Percentiles rank a stretch among this genome's conserved stretches.
Evolutionary conservation across 2,113 vertebrate genomes (phyloP).

Genomic region (Dromas ardeola): DNA sequence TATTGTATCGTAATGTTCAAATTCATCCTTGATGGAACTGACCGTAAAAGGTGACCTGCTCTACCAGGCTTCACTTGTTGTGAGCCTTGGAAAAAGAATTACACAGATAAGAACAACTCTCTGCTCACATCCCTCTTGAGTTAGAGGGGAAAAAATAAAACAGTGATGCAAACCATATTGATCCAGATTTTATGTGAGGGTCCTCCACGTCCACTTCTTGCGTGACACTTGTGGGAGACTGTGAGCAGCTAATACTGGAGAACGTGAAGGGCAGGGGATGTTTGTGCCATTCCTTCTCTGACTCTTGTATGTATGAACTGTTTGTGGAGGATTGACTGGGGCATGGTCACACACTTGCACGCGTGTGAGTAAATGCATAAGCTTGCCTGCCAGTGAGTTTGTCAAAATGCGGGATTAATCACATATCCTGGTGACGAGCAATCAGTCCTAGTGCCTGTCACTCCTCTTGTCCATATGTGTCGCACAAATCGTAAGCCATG

Average conservation of each 20-base stretch:
- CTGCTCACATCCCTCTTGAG: not conserved
- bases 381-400: not conserved
- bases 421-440: accelerated
- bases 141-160: not conserved
- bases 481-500: not conserved
- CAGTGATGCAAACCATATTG: not conserved
- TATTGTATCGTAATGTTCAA: not conserved
- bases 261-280: not conserved
- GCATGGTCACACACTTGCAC: not conserved
- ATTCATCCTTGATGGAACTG: slow-evolving; percentile 44
- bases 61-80: not conserved
- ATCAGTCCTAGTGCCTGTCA: not conserved
- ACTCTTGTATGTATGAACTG: not conserved
- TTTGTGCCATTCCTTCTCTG: not conserved
- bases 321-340: not conserved
- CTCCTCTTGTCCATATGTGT: not conserved
- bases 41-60: not conserved
- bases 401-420: not conserved
- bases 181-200: not conserved
- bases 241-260: not conserved
- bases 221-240: not conserved
- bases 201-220: not conserved
- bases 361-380: not conserved
- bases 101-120: not conserved
- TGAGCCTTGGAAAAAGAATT: not conserved